Conservation (phyloP, 2,888 invertebrate species). For the Entomobrya proxima region DNA sequence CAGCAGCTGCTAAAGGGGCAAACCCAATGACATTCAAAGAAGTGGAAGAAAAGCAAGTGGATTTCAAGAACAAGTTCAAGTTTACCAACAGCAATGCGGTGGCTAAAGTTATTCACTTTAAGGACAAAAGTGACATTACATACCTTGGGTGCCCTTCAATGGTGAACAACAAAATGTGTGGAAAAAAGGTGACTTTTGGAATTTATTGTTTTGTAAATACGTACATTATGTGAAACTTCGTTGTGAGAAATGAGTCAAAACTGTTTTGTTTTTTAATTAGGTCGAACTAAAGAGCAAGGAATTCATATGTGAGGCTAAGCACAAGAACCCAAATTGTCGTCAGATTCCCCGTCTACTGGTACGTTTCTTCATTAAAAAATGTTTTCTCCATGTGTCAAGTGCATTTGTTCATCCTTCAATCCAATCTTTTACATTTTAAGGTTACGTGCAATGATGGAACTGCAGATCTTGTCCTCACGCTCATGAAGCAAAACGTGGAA, state of each 20-base stretch:
- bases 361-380: neutral
- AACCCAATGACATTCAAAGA: conserved; percentile 69
- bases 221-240: neutral
- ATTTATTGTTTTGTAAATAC: conserved; percentile 5
- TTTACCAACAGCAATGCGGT: conserved; percentile 69
- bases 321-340: conserved; percentile 71
- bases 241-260: neutral
- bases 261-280: conserved; percentile 28
- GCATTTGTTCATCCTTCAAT: neutral
- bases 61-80: conserved; percentile 69
- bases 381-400: neutral
- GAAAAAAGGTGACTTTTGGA: conserved; percentile 66
- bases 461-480: conserved; percentile 68
- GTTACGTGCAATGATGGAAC: conserved; percentile 71
- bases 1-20: conserved; percentile 30
- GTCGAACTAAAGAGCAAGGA: conserved; percentile 73
- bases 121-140: conserved; percentile 73
- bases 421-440: conserved; percentile 31
- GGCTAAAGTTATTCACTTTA: conserved; percentile 69
- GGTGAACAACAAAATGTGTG: conserved; percentile 69
- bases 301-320: conserved; percentile 73
- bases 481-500: conserved; percentile 71
- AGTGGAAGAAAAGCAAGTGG: conserved; percentile 70
- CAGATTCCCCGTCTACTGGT: conserved; percentile 72
- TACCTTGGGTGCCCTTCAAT: conserved; percentile 72